A percentile compares a stretch with the other conserved stretches of the same genome.
phyloP scores from a whole-genome alignment of 1,140 invertebrate genomes.

The Drosophila erecta region DNA sequence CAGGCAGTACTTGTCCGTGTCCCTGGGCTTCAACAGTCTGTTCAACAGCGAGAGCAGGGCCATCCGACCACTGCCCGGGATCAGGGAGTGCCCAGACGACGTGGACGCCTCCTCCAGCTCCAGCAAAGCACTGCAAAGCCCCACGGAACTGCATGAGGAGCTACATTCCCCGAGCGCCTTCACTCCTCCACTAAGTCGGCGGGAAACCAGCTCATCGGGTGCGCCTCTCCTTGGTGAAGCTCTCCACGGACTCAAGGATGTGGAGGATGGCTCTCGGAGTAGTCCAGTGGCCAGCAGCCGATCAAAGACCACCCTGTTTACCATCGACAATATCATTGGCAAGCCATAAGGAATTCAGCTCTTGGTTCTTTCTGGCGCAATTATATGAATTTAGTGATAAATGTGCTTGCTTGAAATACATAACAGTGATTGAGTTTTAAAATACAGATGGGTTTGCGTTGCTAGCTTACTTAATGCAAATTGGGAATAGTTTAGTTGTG shows the following conservation, averaged over 20 bases:
- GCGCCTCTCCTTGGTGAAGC: slow-evolving; percentile 9
- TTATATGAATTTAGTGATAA: neutral
- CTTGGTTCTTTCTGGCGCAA: neutral
- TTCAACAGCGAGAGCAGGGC: slow-evolving; percentile 57
- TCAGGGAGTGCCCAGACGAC: slow-evolving; percentile 32
- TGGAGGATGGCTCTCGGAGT: neutral
- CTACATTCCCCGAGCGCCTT: slow-evolving; percentile 73
- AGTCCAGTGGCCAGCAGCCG: slow-evolving; percentile 21
- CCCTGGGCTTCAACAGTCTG: slow-evolving; percentile 77
- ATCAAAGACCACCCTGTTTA: slow-evolving; percentile 67
- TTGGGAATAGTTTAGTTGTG: no score
- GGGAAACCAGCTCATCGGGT: slow-evolving; percentile 10
- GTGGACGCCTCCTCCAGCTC: slow-evolving; percentile 55
- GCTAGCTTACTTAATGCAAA: no score
- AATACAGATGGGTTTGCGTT: neutral
- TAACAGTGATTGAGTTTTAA: neutral
- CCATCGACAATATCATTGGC: slow-evolving; percentile 73
- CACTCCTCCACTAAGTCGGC: slow-evolving; percentile 31
- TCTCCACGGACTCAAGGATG: slow-evolving; percentile 51
- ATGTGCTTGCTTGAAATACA: slow-evolving; percentile 9
- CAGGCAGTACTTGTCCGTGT: slow-evolving; percentile 78
- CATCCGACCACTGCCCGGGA: neutral
- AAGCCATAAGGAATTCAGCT: slow-evolving; percentile 35
- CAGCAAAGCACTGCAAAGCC: slow-evolving; percentile 22
- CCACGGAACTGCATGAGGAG: slow-evolving; percentile 48